Percentiles rank a stretch among this genome's conserved stretches.
These are phyloP conservation scores for Ornithoptera priamus DNA, from an alignment of 2,888 invertebrate species.

Conservation along the genomic window DNA sequence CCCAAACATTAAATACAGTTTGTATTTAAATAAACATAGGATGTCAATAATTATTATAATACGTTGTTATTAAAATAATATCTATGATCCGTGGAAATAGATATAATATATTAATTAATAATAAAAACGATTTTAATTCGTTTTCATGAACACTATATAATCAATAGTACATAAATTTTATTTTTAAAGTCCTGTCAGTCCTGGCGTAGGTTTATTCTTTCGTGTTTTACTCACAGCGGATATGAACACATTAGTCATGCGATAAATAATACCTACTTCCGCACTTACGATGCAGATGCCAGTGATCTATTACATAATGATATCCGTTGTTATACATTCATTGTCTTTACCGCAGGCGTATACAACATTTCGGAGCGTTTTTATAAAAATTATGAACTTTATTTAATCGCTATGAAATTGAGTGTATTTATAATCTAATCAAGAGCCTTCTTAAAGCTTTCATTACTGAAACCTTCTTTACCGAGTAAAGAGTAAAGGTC, in stretches of 20 bases:
- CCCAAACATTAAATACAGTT: too few species aligned
- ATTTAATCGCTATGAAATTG: neutral
- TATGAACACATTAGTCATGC: conserved; percentile 25
- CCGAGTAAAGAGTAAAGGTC: too few species aligned
- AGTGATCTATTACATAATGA: conserved; percentile 24
- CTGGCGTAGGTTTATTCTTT: neutral
- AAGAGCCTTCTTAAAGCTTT: too few species aligned
- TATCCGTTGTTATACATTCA: conserved; percentile 6
- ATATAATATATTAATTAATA: too few species aligned
- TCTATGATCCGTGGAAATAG: too few species aligned
- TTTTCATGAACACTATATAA: too few species aligned
- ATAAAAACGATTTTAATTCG: too few species aligned
- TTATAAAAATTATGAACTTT: neutral
- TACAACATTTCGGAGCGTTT: neutral
- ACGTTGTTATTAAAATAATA: too few species aligned
- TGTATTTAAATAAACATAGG: too few species aligned
- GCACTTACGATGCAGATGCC: conserved; percentile 26
- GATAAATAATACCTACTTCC: conserved; percentile 27
- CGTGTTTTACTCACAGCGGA: conserved; percentile 10
- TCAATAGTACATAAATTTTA: neutral
- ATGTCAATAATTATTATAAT: too few species aligned
- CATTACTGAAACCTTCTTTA: too few species aligned
- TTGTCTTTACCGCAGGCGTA: neutral
- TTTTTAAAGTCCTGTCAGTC: neutral
- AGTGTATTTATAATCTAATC: too few species aligned